Percentiles rank a stretch among this genome's conserved stretches.
Evolutionary conservation across 2,797 vertebrate genomes (phyloP).

Genomic region (Enteromius paludinosus): DNA sequence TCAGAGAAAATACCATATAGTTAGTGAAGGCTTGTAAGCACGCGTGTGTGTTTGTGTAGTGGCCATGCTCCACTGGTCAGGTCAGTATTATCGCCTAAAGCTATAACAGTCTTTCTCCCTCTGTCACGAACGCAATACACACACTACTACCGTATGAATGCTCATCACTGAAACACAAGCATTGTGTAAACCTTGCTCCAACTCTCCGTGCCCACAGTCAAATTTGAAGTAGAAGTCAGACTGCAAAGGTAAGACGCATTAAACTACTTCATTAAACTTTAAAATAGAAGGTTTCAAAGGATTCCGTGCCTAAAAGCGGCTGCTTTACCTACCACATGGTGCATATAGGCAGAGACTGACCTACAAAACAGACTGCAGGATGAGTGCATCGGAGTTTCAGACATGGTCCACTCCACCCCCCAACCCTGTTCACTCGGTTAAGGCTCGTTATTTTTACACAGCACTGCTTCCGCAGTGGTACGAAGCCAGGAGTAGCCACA

Average conservation of each 20-base stretch:
- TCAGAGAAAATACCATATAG: neutral
- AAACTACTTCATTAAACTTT: slow-evolving; percentile 19
- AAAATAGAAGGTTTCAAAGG: slow-evolving; percentile 1
- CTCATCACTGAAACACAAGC: neutral
- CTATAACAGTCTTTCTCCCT: slow-evolving; percentile 28
- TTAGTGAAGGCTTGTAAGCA: slow-evolving; percentile 4
- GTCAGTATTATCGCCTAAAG: slow-evolving; percentile 40
- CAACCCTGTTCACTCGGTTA: slow-evolving; percentile 2
- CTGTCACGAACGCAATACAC: slow-evolving; percentile 28
- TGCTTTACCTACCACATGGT: neutral
- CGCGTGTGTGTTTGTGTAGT: neutral
- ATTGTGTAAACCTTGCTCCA: neutral
- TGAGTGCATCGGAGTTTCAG: slow-evolving; percentile 16
- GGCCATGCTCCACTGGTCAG: slow-evolving; percentile 34
- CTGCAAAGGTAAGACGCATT: slow-evolving; percentile 7
- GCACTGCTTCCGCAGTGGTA: slow-evolving; percentile 21
- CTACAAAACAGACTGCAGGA: slow-evolving; percentile 41
- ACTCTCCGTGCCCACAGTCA: neutral
- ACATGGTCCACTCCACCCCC: slow-evolving; percentile 23
- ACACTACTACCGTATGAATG: slow-evolving; percentile 3
- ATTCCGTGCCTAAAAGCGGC: neutral
- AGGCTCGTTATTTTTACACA: slow-evolving; percentile 49
- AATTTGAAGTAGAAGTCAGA: neutral
- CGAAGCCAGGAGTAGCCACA: slow-evolving; percentile 39
- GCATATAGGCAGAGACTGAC: slow-evolving; percentile 22